These are phyloP conservation scores for Pachypanchax playfairii DNA, from an alignment of 2,113 vertebrate genomes.

Conservation along the genomic window DNA sequence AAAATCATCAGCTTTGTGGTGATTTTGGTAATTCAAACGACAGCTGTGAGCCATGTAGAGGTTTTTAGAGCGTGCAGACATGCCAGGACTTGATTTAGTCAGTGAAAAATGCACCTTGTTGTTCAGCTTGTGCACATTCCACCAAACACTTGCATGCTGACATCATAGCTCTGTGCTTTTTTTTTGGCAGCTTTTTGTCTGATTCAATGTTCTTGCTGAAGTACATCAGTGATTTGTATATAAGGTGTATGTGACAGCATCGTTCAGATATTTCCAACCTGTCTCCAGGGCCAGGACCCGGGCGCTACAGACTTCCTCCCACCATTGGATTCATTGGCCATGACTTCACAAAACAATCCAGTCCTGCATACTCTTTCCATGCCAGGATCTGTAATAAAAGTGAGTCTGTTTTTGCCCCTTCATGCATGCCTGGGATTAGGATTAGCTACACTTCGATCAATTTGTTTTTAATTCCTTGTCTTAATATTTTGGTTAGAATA, in stretches of 20 bases:
- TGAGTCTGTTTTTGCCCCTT: conserved; percentile 46
- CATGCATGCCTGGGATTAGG: not conserved
- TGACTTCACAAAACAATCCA: conserved; percentile 79
- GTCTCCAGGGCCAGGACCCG: conserved; percentile 80
- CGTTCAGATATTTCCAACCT: not conserved
- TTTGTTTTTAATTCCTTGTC: not conserved
- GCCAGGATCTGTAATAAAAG: conserved; percentile 73
- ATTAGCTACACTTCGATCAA: not conserved
- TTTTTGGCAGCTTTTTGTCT: not conserved
- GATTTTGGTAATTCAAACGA: not conserved
- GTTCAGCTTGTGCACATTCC: conserved; percentile 13
- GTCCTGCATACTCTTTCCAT: conserved; percentile 82
- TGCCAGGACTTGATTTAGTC: conserved; percentile 42
- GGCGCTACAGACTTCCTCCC: conserved; percentile 80
- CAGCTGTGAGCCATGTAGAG: conserved; percentile 3
- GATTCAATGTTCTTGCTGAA: not conserved
- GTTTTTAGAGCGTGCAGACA: conserved; percentile 20
- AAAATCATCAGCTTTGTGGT: not conserved
- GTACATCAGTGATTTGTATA: not conserved
- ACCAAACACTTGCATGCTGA: conserved; percentile 44
- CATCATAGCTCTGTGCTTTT: conserved; percentile 31
- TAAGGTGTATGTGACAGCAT: not conserved
- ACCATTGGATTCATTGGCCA: conserved; percentile 82
- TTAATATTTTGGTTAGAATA: not conserved
- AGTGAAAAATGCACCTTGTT: conserved; percentile 40